Conservation (phyloP, 1,140 invertebrate genomes). For the Hylaeus volcanicus region DNA sequence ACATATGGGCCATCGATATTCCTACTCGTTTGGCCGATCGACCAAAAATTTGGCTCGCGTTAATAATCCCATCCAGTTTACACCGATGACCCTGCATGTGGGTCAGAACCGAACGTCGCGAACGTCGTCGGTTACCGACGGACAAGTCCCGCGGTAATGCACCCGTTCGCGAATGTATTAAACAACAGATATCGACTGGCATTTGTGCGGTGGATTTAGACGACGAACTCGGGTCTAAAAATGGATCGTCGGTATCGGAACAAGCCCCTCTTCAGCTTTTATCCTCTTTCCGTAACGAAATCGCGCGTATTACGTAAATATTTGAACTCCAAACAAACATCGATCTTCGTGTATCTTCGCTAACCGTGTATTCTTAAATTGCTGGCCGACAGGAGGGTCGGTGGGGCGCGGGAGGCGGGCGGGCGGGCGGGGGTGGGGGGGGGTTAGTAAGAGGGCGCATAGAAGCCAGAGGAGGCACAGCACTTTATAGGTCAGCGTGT, state of each 20-base stretch:
- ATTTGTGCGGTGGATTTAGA: neutral
- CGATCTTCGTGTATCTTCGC: slow-evolving; percentile 1
- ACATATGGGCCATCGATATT: too few relatives aligned
- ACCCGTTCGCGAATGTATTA: too few relatives aligned
- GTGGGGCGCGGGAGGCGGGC: too few relatives aligned
- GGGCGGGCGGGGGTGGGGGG: too few relatives aligned
- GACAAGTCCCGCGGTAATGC: too few relatives aligned
- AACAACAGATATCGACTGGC: neutral
- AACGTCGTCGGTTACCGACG: too few relatives aligned
- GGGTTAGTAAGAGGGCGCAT: neutral
- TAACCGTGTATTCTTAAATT: slow-evolving; percentile 32
- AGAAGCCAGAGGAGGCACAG: slow-evolving; percentile 27
- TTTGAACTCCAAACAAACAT: slow-evolving; percentile 26
- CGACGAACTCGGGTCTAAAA: neutral
- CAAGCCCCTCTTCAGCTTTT: neutral
- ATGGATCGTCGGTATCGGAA: neutral
- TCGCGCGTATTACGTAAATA: slow-evolving; percentile 4
- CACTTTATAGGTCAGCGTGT: slow-evolving; percentile 44
- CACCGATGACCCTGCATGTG: too few relatives aligned
- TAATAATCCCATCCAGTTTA: too few relatives aligned
- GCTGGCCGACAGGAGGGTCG: neutral
- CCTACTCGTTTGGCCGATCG: too few relatives aligned
- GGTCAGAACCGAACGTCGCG: too few relatives aligned
- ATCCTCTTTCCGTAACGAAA: neutral
- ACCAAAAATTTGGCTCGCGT: too few relatives aligned